Evolutionary conservation across 2,888 invertebrate genomes (phyloP).

Genomic region (Mesorhabditis spiculigera): DNA sequence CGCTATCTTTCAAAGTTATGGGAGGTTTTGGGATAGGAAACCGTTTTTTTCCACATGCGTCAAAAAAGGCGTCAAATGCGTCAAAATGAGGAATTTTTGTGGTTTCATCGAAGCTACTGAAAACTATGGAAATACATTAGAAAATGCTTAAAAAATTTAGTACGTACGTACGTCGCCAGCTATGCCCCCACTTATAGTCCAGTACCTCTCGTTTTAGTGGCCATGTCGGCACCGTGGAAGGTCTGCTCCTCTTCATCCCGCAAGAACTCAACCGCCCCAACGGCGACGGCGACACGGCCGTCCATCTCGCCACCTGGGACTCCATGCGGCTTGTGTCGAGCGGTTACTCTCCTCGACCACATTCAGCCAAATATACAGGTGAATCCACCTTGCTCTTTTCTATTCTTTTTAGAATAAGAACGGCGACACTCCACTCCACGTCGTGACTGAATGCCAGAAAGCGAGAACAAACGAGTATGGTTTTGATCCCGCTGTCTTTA

Average conservation of each 20-base stretch:
- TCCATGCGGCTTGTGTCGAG: conserved; percentile 34
- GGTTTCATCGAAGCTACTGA: too few relatives aligned
- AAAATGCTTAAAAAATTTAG: too few relatives aligned
- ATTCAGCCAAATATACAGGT: conserved; percentile 22
- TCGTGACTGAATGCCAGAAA: conserved; percentile 25
- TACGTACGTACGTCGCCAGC: too few relatives aligned
- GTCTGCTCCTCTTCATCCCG: conserved; percentile 13
- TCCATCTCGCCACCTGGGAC: conserved; percentile 28
- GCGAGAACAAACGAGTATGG: conserved; percentile 10
- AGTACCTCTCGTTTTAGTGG: not conserved
- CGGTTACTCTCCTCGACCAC: conserved; percentile 19
- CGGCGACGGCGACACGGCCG: conserved; percentile 23
- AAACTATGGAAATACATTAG: too few relatives aligned
- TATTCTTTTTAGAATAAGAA: conserved; percentile 17
- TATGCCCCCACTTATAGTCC: too few relatives aligned
- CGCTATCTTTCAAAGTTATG: too few relatives aligned
- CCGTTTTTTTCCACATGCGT: too few relatives aligned
- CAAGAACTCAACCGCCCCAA: conserved; percentile 13
- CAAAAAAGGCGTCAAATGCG: too few relatives aligned
- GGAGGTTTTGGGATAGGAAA: too few relatives aligned
- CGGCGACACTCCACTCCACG: conserved; percentile 31
- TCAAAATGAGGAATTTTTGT: too few relatives aligned
- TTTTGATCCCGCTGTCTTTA: conserved; percentile 7
- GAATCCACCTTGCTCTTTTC: not conserved
- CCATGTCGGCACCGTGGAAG: conserved; percentile 12